Evolutionary conservation across 1,140 invertebrate species (phyloP), one percentile per base, ranked within the genome.

Genomic region (Magallana gigas): DNA sequence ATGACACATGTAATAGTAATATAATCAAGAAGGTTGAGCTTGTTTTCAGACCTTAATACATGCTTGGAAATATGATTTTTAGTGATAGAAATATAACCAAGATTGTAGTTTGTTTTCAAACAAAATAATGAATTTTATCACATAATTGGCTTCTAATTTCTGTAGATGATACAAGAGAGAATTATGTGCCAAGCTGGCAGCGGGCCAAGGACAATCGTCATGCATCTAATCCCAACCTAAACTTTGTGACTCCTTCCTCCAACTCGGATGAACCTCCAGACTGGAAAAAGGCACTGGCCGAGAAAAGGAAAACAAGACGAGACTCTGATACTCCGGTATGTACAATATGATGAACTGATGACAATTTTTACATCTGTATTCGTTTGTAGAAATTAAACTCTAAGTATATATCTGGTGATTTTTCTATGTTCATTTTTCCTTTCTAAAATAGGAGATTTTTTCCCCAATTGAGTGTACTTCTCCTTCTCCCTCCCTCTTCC

Each of bases 131-230:
- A 48, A 48, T 76, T 29, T 85, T 57, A 56, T 58, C 85, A 16
- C 57, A 11, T 57, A 18, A n/a, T 14, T 60, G 62, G 36, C 36
- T 48, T 48, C 36, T 48, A 48, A 48, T 12, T 86, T 68, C 16
- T 12, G 56, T 12, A 84, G 59, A 36, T 81, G 68, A 57, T 85
- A 80, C 36, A 1, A 88, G 62, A 85, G 88, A 89, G 57, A 85
- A 89, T 56, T 91, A 91, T 88, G 87, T 87, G 12, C 90, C 90
- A n/a, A 91, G 90, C 60, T 91, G 90, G 90, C 14, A 88, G 81
- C 89, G 89, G 83, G 86, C 64, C 16, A 64, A 36, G 81, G 85
- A 89, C 14, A 82, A 29, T 9, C 82, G 56, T 8, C 71, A 84
- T 14, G 88, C 89, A 71, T 89, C 88, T 16, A 86, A 84, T 36